Evolutionary conservation across 2,888 invertebrate genomes (phyloP).

Genomic region (Conistra vaccinii): DNA sequence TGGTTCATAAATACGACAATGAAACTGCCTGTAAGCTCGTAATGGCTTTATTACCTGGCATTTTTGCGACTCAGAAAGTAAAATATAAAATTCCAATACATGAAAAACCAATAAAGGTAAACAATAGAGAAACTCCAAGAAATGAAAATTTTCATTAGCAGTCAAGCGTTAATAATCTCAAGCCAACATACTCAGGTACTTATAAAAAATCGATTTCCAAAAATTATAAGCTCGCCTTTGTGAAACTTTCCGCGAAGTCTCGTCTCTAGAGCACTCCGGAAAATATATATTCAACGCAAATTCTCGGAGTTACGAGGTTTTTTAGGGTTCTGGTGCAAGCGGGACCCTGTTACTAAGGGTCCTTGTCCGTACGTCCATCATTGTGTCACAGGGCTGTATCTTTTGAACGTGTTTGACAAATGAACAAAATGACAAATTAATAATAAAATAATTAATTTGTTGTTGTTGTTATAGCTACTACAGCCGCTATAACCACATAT

Average conservation of each 20-base stretch:
- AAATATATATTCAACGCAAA: constrained; percentile 74
- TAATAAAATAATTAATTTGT: no score
- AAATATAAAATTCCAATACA: neutral
- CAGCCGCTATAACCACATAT: no score
- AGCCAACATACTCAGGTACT: constrained; percentile 7
- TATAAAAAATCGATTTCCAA: constrained; percentile 5
- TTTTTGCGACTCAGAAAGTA: neutral
- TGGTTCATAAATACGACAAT: neutral
- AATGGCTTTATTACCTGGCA: neutral
- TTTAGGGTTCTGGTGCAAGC: neutral
- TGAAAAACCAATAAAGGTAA: constrained; percentile 16
- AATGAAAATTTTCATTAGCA: constrained; percentile 10
- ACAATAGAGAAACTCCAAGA: constrained; percentile 5
- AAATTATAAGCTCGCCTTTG: constrained; percentile 50
- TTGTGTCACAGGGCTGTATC: no score
- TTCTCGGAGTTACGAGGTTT: constrained; percentile 46
- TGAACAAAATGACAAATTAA: no score
- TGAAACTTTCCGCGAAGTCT: constrained; percentile 50
- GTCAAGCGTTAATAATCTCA: constrained; percentile 6
- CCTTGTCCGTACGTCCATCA: no score
- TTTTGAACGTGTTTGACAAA: no score
- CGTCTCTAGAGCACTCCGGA: constrained; percentile 55
- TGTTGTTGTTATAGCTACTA: no score
- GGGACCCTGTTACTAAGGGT: no score
- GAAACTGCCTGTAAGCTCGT: neutral